These are phyloP conservation scores for Dusona sp. DNA, from an alignment of 2,888 invertebrate species.

Conservation along the genomic window DNA sequence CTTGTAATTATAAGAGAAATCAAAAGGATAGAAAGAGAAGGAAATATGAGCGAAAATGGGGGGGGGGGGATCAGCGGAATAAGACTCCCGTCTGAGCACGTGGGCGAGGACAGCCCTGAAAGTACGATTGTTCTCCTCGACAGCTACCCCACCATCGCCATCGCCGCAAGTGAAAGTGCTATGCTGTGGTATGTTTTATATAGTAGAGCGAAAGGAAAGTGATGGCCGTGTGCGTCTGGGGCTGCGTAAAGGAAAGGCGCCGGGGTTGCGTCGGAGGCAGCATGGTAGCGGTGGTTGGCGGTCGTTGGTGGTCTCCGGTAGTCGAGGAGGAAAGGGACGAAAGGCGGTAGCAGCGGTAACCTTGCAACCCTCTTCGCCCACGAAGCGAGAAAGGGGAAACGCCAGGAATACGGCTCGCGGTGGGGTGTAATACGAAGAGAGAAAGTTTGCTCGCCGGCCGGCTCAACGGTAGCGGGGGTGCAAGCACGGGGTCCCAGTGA, in stretches of 20 bases:
- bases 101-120: slow-evolving; percentile 65
- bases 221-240: slow-evolving; percentile 74
- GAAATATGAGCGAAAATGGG: not conserved
- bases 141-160: not conserved
- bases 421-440: slow-evolving; percentile 66
- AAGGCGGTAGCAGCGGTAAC: slow-evolving; percentile 81
- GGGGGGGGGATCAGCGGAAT: too few species aligned
- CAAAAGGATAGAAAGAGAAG: not conserved
- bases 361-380: slow-evolving; percentile 82
- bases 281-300: slow-evolving; percentile 70
- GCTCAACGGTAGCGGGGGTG: slow-evolving; percentile 75
- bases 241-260: slow-evolving; percentile 74
- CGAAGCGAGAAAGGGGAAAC: slow-evolving; percentile 78
- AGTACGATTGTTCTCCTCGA: slow-evolving; percentile 30
- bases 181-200: slow-evolving; percentile 55
- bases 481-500: slow-evolving; percentile 82
- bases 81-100: slow-evolving; percentile 61
- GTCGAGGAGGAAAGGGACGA: slow-evolving; percentile 43
- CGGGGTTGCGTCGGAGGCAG: slow-evolving; percentile 65
- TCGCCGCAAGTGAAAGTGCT: slow-evolving; percentile 65
- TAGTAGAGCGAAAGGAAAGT: slow-evolving; percentile 77
- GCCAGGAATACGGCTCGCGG: slow-evolving; percentile 71
- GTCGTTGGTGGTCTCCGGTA: slow-evolving; percentile 62
- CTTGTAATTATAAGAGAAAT: not conserved
- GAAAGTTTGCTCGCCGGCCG: slow-evolving; percentile 74